Evolutionary conservation across 2,113 vertebrate genomes (phyloP).

Genomic region (Alexandromys fortis): DNA sequence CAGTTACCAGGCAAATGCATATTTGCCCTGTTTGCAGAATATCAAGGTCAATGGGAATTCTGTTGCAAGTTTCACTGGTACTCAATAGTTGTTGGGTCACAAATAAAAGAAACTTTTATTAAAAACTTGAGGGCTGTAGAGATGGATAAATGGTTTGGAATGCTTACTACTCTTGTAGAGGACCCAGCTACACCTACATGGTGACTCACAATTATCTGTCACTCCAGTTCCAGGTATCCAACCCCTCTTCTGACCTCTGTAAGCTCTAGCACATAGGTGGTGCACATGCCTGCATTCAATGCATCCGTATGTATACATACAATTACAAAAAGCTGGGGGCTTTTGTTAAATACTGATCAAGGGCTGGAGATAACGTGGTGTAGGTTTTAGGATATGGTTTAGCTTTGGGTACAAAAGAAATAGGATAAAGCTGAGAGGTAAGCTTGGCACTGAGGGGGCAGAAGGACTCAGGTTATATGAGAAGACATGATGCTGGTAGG

Average conservation of each 20-base stretch:
- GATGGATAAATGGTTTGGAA: not conserved
- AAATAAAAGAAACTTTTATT: not conserved
- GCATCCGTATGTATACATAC: not conserved
- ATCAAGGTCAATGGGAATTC: not conserved
- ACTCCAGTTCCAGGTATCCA: not conserved
- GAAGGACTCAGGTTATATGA: not conserved
- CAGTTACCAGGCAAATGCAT: not conserved
- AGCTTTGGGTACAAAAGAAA: not conserved
- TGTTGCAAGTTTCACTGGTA: not conserved
- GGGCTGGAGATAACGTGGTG: not conserved
- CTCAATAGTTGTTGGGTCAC: not conserved
- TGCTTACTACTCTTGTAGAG: not conserved
- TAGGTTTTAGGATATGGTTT: not conserved
- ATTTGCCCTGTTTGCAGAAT: not conserved
- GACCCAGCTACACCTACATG: not conserved
- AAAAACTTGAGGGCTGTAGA: not conserved
- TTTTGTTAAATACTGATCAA: not conserved
- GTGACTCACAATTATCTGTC: not conserved
- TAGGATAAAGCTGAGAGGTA: not conserved
- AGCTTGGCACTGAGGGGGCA: accelerated
- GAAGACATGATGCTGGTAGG: too few species aligned
- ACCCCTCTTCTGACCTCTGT: not conserved
- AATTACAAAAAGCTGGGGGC: not conserved
- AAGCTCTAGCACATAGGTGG: not conserved
- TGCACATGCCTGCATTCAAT: not conserved